phyloP scores from a whole-genome alignment of 2,888 invertebrate genomes.

The Coenonympha arcania region DNA sequence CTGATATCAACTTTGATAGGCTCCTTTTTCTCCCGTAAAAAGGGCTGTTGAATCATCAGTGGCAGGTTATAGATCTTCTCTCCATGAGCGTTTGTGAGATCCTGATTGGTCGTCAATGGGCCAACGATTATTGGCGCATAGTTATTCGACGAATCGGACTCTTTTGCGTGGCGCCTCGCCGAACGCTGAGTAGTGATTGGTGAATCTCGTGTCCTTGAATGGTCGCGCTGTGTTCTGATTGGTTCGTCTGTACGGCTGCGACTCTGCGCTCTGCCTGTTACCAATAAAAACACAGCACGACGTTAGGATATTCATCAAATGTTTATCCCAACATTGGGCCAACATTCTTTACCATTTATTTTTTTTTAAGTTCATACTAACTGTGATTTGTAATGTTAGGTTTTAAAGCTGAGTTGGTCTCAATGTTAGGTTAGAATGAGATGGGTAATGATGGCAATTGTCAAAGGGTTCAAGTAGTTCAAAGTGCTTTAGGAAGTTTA shows the following conservation, averaged over 20 bases:
- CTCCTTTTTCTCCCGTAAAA: constrained; percentile 77
- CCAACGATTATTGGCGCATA: constrained; percentile 65
- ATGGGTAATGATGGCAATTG: constrained; percentile 63
- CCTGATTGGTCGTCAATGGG: constrained; percentile 69
- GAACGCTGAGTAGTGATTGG: constrained; percentile 50
- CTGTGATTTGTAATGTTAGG: not conserved
- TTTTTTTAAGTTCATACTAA: not conserved
- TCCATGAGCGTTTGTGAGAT: constrained; percentile 59
- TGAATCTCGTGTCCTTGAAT: constrained; percentile 58
- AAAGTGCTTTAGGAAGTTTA: constrained; percentile 21
- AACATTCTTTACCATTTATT: not conserved
- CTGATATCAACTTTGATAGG: constrained; percentile 85
- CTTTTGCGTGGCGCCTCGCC: constrained; percentile 69
- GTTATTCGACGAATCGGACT: constrained; percentile 75
- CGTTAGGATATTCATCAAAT: constrained; percentile 50
- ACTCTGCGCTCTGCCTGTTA: constrained; percentile 73
- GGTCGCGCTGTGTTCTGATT: constrained; percentile 74
- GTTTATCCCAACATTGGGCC: constrained; percentile 6
- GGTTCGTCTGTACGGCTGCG: constrained; percentile 71
- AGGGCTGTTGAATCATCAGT: constrained; percentile 74
- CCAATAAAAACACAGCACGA: constrained; percentile 76
- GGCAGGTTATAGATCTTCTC: constrained; percentile 66
- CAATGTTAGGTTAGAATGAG: constrained; percentile 25
- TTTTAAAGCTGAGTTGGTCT: constrained; percentile 20
- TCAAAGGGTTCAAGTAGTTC: constrained; percentile 20